These are phyloP conservation scores for Antigone vipio DNA, from an alignment of 2,113 vertebrate species.

Conservation along the genomic window DNA sequence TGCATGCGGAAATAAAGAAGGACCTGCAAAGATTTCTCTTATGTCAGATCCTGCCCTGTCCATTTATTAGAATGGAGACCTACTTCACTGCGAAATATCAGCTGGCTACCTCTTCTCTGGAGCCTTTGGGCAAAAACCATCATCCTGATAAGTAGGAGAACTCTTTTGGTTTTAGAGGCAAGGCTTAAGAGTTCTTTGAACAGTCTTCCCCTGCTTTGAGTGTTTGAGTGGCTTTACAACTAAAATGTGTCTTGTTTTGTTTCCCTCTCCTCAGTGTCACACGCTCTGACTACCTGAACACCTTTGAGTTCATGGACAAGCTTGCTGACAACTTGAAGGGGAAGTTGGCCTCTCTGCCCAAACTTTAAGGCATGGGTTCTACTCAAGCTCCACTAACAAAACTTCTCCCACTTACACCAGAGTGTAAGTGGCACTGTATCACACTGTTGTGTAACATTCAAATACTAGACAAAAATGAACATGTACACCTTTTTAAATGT, in stretches of 20 bases:
- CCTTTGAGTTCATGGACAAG: slow-evolving; percentile 98
- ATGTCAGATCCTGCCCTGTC: not conserved
- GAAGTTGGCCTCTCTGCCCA: slow-evolving; percentile 83
- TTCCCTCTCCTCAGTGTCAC: slow-evolving; percentile 74
- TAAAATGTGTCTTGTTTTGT: not conserved
- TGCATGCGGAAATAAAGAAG: not conserved
- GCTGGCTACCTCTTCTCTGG: not conserved
- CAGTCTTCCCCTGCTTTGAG: not conserved
- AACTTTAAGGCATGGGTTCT: slow-evolving; percentile 76
- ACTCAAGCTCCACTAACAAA: not conserved
- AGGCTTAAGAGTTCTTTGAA: not conserved
- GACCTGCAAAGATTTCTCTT: not conserved
- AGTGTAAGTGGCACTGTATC: slow-evolving; percentile 29
- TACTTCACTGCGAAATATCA: not conserved
- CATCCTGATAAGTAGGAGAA: not conserved
- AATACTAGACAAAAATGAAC: slow-evolving; percentile 51
- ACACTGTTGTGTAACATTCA: slow-evolving; percentile 47
- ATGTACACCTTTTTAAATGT: slow-evolving; percentile 20
- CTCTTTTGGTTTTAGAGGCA: not conserved
- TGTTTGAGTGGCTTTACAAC: not conserved
- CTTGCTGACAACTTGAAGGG: slow-evolving; percentile 90
- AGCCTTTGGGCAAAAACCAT: not conserved
- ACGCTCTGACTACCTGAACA: slow-evolving; percentile 92
- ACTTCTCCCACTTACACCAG: not conserved
- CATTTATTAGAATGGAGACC: not conserved